phyloP scores from a whole-genome alignment of 2,888 invertebrate species.

The Tetanocera ferruginea region DNA sequence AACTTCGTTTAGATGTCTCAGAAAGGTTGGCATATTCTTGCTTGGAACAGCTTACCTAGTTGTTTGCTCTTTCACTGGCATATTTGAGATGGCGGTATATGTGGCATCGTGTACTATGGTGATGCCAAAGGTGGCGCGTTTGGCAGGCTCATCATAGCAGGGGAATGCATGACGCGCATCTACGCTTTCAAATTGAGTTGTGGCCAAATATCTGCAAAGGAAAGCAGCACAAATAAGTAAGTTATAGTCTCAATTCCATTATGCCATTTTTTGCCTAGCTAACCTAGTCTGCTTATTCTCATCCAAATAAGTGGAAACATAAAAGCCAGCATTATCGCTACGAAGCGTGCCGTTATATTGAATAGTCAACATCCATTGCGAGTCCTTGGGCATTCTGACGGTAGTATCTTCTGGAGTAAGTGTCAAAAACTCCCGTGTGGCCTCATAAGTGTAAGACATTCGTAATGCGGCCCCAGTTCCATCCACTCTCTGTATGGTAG shows the following conservation, averaged over 20 bases:
- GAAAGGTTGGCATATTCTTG: neutral
- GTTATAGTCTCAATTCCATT: too few relatives aligned
- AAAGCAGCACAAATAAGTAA: neutral
- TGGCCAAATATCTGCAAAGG: conserved; percentile 70
- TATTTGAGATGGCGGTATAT: conserved; percentile 66
- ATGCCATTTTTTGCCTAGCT: neutral
- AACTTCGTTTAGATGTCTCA: too few relatives aligned
- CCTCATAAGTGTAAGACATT: conserved; percentile 44
- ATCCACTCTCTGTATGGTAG: conserved; percentile 48
- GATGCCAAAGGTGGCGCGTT: conserved; percentile 76
- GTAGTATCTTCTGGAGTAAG: conserved; percentile 43
- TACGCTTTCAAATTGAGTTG: conserved; percentile 79
- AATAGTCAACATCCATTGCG: conserved; percentile 72
- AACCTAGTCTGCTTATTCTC: conserved; percentile 35
- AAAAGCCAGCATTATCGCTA: conserved; percentile 77
- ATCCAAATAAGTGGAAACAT: conserved; percentile 72
- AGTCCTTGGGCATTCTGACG: conserved; percentile 51
- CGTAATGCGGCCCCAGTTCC: neutral
- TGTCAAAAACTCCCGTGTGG: conserved; percentile 58
- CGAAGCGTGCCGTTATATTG: conserved; percentile 74
- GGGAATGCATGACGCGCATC: conserved; percentile 80
- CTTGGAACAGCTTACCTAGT: conserved; percentile 44
- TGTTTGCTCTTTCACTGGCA: conserved; percentile 68
- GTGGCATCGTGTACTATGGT: conserved; percentile 58
- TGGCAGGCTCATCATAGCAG: conserved; percentile 78